These are phyloP conservation scores for Thunnus thynnus DNA, from an alignment of 2,113 vertebrate genomes.

Conservation along the genomic window DNA sequence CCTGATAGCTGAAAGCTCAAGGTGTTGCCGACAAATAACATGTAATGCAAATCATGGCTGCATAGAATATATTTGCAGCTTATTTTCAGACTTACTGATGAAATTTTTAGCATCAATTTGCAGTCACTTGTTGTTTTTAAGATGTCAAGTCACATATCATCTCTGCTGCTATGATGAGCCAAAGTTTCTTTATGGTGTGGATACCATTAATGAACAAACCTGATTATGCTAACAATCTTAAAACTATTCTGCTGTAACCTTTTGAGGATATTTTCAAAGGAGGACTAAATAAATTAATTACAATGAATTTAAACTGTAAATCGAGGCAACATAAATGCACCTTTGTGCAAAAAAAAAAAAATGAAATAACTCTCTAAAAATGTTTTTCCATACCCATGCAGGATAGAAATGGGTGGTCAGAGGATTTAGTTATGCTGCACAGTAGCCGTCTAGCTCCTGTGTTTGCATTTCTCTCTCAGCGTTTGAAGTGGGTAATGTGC, in stretches of 20 bases:
- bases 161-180: background rate
- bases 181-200: background rate
- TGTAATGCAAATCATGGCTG: background rate
- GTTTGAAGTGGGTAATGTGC: constrained; percentile 76
- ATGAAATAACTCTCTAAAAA: background rate
- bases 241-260: background rate
- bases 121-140: too few relatives aligned
- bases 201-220: background rate
- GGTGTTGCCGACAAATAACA: background rate
- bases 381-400: constrained; percentile 19
- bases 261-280: background rate
- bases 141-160: too few relatives aligned
- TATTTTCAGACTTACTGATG: background rate
- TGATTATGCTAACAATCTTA: background rate
- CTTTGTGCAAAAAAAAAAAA: background rate
- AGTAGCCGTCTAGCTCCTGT: constrained; percentile 45
- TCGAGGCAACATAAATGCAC: background rate
- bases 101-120: too few relatives aligned
- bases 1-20: background rate
- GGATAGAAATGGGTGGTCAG: constrained; percentile 35
- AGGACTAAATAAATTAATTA: background rate
- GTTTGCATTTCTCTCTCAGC: constrained; percentile 66
- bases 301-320: constrained; percentile 7
- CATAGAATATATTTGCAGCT: background rate
- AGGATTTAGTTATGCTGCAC: constrained; percentile 39